These are phyloP conservation scores for Channallabes apus DNA, from an alignment of 2,797 vertebrate genomes.

Conservation along the genomic window DNA sequence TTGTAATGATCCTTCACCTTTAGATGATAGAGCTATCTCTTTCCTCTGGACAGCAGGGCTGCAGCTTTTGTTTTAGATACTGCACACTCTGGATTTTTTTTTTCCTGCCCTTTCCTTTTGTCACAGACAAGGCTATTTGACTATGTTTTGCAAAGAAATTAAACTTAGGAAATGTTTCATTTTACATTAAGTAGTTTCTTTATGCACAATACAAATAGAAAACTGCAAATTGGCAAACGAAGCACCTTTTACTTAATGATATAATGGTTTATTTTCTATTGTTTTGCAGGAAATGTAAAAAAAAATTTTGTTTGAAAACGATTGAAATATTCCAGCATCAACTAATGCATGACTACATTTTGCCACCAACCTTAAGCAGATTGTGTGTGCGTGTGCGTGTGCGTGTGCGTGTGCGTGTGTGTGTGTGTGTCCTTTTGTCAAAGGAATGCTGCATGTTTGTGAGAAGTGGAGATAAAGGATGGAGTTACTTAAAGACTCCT, in stretches of 20 bases:
- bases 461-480: constrained; percentile 21
- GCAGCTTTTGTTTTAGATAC: constrained; percentile 5
- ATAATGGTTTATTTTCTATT: background rate
- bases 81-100: background rate
- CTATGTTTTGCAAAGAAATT: background rate
- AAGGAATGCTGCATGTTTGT: constrained; percentile 11
- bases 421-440: background rate
- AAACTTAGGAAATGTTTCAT: no score
- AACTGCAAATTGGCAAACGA: background rate
- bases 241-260: background rate
- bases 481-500: background rate
- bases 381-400: background rate
- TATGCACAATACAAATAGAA: background rate
- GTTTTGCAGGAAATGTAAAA: no score
- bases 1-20: constrained; percentile 31
- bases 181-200: background rate
- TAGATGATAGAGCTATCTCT: background rate
- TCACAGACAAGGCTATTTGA: background rate
- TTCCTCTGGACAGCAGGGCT: background rate
- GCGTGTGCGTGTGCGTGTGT: background rate
- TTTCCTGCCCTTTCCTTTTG: background rate
- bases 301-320: no score
- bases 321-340: background rate
- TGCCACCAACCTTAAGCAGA: background rate
- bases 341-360: background rate